Evolutionary conservation across 2,888 invertebrate species (phyloP), one percentile per base, ranked within the genome.

Genomic region (Eristalinus sepulchralis): DNA sequence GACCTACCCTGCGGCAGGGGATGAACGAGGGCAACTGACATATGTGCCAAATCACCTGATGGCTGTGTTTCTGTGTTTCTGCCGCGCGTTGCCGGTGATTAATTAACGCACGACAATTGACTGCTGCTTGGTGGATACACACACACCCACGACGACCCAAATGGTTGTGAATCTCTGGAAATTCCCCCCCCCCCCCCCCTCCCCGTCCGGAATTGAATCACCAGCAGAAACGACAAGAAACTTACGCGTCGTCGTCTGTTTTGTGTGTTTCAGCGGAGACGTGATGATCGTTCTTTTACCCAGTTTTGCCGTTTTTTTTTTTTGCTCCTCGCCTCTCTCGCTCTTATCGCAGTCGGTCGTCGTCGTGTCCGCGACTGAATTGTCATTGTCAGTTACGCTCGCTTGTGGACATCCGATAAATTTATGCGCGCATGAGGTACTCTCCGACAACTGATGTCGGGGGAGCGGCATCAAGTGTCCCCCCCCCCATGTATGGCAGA

Each of bases 101-200:
- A 79, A 79, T 79, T 71, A 71, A 64, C 57, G 47, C 55, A 47
- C 71, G 63, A 55, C 68, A 70, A 77, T 77, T 68, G 68, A 68
- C 76, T 62, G 70, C 68, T 57, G 17, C 34, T 68, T 39, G 67
- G n/a, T 20, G 60, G 22, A 17, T 5, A 64, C 22, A 20, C 20
- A 20, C 20, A 2, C 20, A 11, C 24, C 4, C 66, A 20, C 62
- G 34, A 34, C 34, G 34, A 34, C 10, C 33, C 22, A 27, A 36
- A 11, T 59, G 39, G 10, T 13, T 27, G 27, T 27, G 27, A 2
- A 27, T 27, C 27, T 39, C 24, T 47, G 71, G 60, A 31, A 60
- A 33, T 60, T 34, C 53, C 60, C 76, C 60, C 27, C 13, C 24
- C 47, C n/a, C n/a, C n/a, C n/a, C n/a, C n/a, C n/a, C n/a, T n/a